Base-by-base conservation (phyloP, 2,888 invertebrate genomes). In the Margaritifera margaritifera region DNA sequence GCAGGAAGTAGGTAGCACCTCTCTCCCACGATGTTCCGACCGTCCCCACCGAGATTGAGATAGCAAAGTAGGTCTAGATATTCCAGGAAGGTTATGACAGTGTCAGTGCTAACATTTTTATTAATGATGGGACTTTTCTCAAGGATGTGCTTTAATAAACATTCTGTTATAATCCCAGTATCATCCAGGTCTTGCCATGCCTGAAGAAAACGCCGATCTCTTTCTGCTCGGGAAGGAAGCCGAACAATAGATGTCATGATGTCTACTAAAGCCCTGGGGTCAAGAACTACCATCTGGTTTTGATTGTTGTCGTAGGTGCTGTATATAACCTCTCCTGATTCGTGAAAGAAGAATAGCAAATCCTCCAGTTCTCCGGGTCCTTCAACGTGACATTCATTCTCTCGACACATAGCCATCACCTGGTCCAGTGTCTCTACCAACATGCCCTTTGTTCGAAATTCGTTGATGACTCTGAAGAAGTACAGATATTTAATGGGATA, bases 291-390 rank as follows among this genome's bases (percentile, higher is more conserved):
- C 25, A 80, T 59, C 59, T 74, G 69, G 51, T 73, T 74, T 57
- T 77, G 75, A 42, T 72, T 73, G 54, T 77, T 78, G 63, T 76
- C 76, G 55, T 77, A 69, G 5, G 72, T 64, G 56, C 72, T 75
- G 66, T 79, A 79, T 42, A 80, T 71, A 22, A 77, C 71, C 69
- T 80, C 80, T 24, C 80, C 80, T 19, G 69, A 66, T 55, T 70
- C 68, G 25, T 71, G 69, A 64, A 80, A 80, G 55, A 74, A 71
- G 25, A 58, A 52, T 55, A 80, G 63, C 58, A 80, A 62, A 55
- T 77, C 76, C 54, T 78, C 72, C 15, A 80, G 64, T 52, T 80
- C 75, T 4, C 70, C 72, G 5, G 63, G 54, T 20, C 65, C 68
- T 15, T 56, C 57, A n/a, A 79, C 27, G 20, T n/a, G 57, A 65